Conservation (phyloP, 2,113 vertebrate genomes). For the Holacanthus passer region DNA sequence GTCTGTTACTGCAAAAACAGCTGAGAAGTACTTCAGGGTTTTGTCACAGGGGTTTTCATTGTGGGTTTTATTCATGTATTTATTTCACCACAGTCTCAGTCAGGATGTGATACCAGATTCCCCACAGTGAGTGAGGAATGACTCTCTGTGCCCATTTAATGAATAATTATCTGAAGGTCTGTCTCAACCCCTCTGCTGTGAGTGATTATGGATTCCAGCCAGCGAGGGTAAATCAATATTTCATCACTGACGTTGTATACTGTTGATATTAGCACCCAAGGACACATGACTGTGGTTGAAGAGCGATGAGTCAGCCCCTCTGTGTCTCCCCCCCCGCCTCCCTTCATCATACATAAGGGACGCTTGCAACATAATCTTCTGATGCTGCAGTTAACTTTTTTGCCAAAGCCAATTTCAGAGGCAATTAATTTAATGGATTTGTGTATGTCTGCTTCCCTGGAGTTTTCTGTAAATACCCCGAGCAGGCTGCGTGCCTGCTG, state of each 20-base stretch:
- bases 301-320: slow-evolving; percentile 3
- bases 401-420: slow-evolving; percentile 28
- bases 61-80: slow-evolving; percentile 14
- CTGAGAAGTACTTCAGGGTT: slow-evolving; percentile 15
- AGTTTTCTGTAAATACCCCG: slow-evolving; percentile 23
- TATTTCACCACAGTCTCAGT: slow-evolving; percentile 12
- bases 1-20: slow-evolving; percentile 2
- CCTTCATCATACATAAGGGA: not conserved
- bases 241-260: slow-evolving; percentile 58
- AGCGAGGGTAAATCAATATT: slow-evolving; percentile 70
- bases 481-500: slow-evolving; percentile 15
- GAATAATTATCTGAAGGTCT: slow-evolving; percentile 40
- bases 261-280: slow-evolving; percentile 51
- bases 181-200: slow-evolving; percentile 36
- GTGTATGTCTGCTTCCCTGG: not conserved
- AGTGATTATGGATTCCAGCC: slow-evolving; percentile 52
- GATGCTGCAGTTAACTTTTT: slow-evolving; percentile 5
- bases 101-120: slow-evolving; percentile 23
- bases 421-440: slow-evolving; percentile 38
- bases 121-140: slow-evolving; percentile 4
- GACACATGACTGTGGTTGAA: slow-evolving; percentile 28
- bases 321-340: no score
- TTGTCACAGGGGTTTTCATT: slow-evolving; percentile 26
- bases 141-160: slow-evolving; percentile 33
- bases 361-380: slow-evolving; percentile 15